Evolutionary conservation across 2,888 invertebrate species (phyloP), one percentile per base, ranked within the genome.

Genomic region (Litoditis marina): DNA sequence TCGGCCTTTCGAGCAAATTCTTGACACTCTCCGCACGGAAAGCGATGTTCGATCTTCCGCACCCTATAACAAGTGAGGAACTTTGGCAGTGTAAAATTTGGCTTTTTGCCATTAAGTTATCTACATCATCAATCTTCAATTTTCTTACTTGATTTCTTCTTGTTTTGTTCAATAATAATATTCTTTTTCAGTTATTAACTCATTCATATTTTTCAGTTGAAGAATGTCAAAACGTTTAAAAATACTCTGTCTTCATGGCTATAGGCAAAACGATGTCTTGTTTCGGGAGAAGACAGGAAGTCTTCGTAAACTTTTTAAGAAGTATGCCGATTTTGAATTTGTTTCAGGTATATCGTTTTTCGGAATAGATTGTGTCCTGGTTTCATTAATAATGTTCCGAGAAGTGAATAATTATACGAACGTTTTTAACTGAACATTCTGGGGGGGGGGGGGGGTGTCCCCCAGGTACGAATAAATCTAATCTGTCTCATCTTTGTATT

Each of bases 191-290:
- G n/a, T n/a, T n/a, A n/a, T n/a, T n/a, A n/a, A n/a, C n/a, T n/a
- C n/a, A n/a, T n/a, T n/a, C n/a, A n/a, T n/a, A n/a, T n/a, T n/a
- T n/a, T n/a, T n/a, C n/a, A n/a, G n/a, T n/a, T n/a, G n/a, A n/a
- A n/a, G n/a, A n/a, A n/a, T n/a, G n/a, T n/a, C n/a, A n/a, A n/a
- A n/a, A n/a, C n/a, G n/a, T n/a, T n/a, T n/a, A n/a, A n/a, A n/a
- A 51, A 73, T 81, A 47, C 70, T 82, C 16, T 81, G 81, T 31
- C 67, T 81, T 30, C 81, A 81, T 53, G 81, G 81, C 8, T 81
- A 82, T 55, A 74, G 81, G 7, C 81, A 81, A 60, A 79, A 77
- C 50, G 78, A 66, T 32, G 66, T 69, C 22, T 65, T 74, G 7
- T 82, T 81, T 63, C 70, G 81, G 4, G 74, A 77, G 46, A 80